These are phyloP conservation scores for Echinometra lucunter DNA, from an alignment of 53 echinoderm and acorn worm genomes.

Conservation along the genomic window DNA sequence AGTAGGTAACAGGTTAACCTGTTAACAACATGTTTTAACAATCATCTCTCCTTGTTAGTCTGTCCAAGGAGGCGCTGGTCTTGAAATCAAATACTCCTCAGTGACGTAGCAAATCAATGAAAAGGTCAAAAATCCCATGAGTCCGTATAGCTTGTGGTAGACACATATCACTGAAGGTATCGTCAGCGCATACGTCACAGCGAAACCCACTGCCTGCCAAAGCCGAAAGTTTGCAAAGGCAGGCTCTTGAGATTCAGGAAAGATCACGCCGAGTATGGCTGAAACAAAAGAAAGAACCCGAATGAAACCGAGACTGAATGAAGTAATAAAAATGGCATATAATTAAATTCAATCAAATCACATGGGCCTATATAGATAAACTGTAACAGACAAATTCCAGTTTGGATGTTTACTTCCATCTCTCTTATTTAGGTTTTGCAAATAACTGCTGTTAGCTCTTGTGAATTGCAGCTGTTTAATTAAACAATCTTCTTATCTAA, in stretches of 20 bases:
- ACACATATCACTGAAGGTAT: slow-evolving; percentile 77
- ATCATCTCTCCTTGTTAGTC: not conserved
- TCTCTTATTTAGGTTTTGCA: too few relatives aligned
- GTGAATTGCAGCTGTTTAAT: too few relatives aligned
- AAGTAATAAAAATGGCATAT: too few relatives aligned
- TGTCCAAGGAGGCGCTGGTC: slow-evolving; percentile 15
- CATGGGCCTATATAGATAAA: too few relatives aligned
- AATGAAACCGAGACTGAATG: not conserved
- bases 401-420: too few relatives aligned
- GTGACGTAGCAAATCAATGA: slow-evolving; percentile 75
- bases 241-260: slow-evolving; percentile 85
- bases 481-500: too few relatives aligned
- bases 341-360: too few relatives aligned
- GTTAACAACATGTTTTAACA: too few relatives aligned
- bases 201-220: slow-evolving; percentile 88
- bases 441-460: too few relatives aligned
- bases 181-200: slow-evolving; percentile 79
- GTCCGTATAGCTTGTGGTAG: slow-evolving; percentile 74
- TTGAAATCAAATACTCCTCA: slow-evolving; percentile 71
- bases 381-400: too few relatives aligned
- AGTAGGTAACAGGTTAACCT: too few relatives aligned
- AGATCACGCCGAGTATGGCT: slow-evolving; percentile 92
- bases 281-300: not conserved
- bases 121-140: slow-evolving; percentile 71
- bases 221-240: slow-evolving; percentile 93